Evolutionary conservation across 1,140 invertebrate genomes (phyloP).

Genomic region (Cotesia chilonis): DNA sequence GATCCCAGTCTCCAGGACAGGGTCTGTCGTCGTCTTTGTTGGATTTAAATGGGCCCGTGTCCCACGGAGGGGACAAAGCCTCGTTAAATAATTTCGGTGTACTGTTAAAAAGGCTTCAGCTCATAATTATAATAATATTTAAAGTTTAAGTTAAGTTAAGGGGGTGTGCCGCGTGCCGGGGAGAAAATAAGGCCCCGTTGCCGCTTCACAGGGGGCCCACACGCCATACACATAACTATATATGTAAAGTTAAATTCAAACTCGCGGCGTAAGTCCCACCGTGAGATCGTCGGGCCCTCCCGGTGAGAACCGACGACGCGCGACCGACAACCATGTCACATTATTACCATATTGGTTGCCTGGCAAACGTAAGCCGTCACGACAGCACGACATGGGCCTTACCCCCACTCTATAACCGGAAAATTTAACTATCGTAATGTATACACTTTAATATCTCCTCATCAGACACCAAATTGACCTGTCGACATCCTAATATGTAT

Average conservation of each 20-base stretch:
- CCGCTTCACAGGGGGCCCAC: conserved; percentile 54
- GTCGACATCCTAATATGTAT: conserved; percentile 31
- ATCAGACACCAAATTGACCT: conserved; percentile 19
- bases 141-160: conserved; percentile 40
- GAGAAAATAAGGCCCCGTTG: conserved; percentile 24
- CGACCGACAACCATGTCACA: conserved; percentile 61
- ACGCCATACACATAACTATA: conserved; percentile 13
- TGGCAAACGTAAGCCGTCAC: conserved; percentile 48
- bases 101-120: conserved; percentile 2
- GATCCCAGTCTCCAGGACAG: not conserved
- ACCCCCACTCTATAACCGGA: conserved; percentile 22
- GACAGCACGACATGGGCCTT: conserved; percentile 39
- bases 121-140: conserved; percentile 27
- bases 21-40: too few species aligned
- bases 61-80: conserved; percentile 15
- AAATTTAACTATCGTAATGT: conserved; percentile 26
- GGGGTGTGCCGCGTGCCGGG: conserved; percentile 61
- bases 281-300: conserved; percentile 51
- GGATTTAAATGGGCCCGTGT: not conserved
- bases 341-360: conserved; percentile 56
- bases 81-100: conserved; percentile 29
- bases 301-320: conserved; percentile 55
- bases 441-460: conserved; percentile 26
- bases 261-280: conserved; percentile 41
- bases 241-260: too few species aligned